Percentiles rank a stretch among this genome's conserved stretches.
Conservation (phyloP, 2,888 invertebrate genomes). For the Pollenia griseotomentosa region DNA sequence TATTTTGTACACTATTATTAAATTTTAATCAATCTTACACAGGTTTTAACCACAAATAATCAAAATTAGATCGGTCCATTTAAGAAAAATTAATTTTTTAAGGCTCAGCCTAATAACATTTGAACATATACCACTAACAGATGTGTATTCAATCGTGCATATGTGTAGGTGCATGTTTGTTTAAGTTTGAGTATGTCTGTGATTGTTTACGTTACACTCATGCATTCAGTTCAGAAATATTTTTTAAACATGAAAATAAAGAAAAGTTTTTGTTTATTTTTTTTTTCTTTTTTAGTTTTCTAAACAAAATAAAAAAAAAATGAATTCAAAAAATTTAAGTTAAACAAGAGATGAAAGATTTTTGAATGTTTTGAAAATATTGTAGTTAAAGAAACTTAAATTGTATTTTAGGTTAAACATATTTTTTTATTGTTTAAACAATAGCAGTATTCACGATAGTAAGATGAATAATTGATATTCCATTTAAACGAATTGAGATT, state of each 20-base stretch:
- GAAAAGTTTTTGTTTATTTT: constrained; percentile 1
- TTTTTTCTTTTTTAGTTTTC: neutral
- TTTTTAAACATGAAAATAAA: neutral
- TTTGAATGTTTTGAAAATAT: constrained; percentile 13
- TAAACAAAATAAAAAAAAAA: neutral
- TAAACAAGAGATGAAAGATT: constrained; percentile 33
- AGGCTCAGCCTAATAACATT: too few species aligned
- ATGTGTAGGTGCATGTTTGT: constrained; percentile 12
- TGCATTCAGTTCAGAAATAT: constrained; percentile 22
- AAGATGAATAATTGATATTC: neutral
- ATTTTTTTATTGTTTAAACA: neutral
- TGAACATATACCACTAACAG: neutral
- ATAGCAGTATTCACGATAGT: neutral
- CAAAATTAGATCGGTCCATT: too few species aligned
- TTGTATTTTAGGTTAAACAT: neutral
- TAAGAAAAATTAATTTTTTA: too few species aligned
- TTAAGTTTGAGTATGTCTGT: constrained; percentile 10
- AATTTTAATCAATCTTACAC: too few species aligned
- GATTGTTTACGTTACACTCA: constrained; percentile 36
- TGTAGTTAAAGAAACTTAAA: constrained; percentile 10
- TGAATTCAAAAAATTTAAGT: constrained; percentile 8
- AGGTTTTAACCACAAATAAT: too few species aligned
- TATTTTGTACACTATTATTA: too few species aligned
- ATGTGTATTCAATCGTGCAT: neutral
- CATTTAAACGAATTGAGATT: neutral